phyloP scores from a whole-genome alignment of 2,797 vertebrate genomes.

The Protonibea diacanthus region DNA sequence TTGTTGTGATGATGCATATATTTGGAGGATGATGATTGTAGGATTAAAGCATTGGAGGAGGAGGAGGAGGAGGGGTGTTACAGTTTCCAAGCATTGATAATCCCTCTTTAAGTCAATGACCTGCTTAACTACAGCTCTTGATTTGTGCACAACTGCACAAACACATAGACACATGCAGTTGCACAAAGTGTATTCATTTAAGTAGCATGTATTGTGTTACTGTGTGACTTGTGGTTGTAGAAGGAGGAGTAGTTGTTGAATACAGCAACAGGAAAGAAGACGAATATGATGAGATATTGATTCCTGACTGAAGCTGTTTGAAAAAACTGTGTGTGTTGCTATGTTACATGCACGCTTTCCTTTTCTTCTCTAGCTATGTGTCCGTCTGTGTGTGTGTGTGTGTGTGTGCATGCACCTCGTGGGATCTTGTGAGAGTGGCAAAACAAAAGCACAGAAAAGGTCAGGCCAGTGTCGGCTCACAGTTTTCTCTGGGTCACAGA shows the following conservation, averaged over 20 bases:
- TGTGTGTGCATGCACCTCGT: conserved; percentile 23
- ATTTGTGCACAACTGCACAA: conserved; percentile 50
- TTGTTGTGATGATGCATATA: conserved; percentile 51
- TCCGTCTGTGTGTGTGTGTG: conserved; percentile 9
- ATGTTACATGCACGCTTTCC: conserved; percentile 15
- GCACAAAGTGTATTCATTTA: conserved; percentile 40
- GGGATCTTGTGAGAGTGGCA: conserved; percentile 58
- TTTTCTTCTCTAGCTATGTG: conserved; percentile 12
- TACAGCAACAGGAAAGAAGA: conserved; percentile 44
- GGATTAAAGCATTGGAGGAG: conserved; percentile 69
- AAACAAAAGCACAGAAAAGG: conserved; percentile 77
- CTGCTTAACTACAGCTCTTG: conserved; percentile 66
- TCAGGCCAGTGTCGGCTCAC: conserved; percentile 72
- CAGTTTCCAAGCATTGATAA: conserved; percentile 66
- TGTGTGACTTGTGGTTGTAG: conserved; percentile 38
- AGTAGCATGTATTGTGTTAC: conserved; percentile 33
- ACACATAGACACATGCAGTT: conserved; percentile 42
- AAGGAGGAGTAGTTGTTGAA: conserved; percentile 43
- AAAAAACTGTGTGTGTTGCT: conserved; percentile 33
- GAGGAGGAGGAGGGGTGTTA: conserved; percentile 22
- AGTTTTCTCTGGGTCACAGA: conserved; percentile 81
- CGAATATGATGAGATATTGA: conserved; percentile 60
- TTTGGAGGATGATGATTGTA: conserved; percentile 41
- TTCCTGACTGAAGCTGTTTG: conserved; percentile 28
- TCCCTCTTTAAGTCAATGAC: conserved; percentile 74